Percentiles rank a stretch among this genome's conserved stretches.
These are phyloP conservation scores for Ellobius talpinus DNA, from an alignment of 2,113 vertebrate genomes.

Conservation along the genomic window DNA sequence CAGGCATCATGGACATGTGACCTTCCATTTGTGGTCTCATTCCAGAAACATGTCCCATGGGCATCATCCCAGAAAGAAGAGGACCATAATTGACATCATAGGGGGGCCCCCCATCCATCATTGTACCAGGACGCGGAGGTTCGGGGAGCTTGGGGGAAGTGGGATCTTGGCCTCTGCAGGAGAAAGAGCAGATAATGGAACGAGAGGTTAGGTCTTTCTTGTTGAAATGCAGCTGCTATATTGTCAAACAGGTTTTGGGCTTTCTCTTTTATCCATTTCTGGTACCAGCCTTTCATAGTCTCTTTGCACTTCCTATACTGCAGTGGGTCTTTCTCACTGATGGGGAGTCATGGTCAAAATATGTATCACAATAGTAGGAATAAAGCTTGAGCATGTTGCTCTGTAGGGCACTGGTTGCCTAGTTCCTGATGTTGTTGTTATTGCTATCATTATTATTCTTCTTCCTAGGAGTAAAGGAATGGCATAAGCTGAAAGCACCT, in stretches of 20 bases:
- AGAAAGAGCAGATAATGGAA: not conserved
- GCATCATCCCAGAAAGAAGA: not conserved
- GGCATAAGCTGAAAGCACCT: not conserved
- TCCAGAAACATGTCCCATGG: not conserved
- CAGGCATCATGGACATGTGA: not conserved
- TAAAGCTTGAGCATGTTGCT: not conserved
- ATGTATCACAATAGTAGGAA: not conserved
- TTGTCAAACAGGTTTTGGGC: not conserved
- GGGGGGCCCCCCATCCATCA: not conserved
- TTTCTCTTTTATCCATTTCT: not conserved
- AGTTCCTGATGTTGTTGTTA: not conserved
- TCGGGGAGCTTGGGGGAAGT: not conserved
- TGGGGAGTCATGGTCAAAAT: not conserved
- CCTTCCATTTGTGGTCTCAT: not conserved
- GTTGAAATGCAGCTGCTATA: not conserved
- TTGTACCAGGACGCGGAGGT: not conserved
- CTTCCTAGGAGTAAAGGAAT: not conserved
- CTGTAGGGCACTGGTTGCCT: not conserved
- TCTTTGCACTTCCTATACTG: not conserved
- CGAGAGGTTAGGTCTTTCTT: not conserved
- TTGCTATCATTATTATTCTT: not conserved
- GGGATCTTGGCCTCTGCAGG: not conserved
- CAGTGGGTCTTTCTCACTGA: not conserved
- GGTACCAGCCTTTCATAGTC: not conserved
- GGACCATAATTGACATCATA: not conserved